phyloP scores from a whole-genome alignment of 1,140 invertebrate species.

The Adelges cooleyi region DNA sequence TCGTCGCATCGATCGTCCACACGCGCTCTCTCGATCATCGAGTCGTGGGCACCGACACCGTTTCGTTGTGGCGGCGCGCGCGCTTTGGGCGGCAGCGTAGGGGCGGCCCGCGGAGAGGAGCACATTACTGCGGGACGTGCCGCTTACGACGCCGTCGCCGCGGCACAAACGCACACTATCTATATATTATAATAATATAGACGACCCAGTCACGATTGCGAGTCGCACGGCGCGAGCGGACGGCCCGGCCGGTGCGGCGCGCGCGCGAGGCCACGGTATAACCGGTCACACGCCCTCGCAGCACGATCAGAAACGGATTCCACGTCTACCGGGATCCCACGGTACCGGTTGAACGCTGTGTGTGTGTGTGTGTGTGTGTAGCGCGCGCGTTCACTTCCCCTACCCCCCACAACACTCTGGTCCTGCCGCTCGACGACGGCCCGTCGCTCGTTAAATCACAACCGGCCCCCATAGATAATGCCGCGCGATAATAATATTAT shows the following conservation, averaged over 20 bases:
- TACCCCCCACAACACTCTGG: too few species aligned
- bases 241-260: neutral
- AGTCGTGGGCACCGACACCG: neutral
- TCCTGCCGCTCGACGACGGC: too few species aligned
- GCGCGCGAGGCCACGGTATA: neutral
- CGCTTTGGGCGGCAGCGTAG: too few species aligned
- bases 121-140: neutral
- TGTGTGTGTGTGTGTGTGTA: neutral
- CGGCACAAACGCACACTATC: neutral
- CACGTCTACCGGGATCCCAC: neutral
- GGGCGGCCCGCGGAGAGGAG: too few species aligned
- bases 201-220: slow-evolving; percentile 8
- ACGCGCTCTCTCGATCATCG: neutral
- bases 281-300: slow-evolving; percentile 12
- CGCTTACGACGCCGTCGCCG: neutral
- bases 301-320: slow-evolving; percentile 3
- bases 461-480: neutral
- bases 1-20: neutral
- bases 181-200: too few species aligned
- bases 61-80: neutral
- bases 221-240: neutral
- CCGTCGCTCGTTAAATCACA: neutral
- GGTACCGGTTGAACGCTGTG: neutral
- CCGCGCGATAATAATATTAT: slow-evolving; percentile 1
- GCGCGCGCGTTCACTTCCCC: neutral